These are phyloP conservation scores for Lathronympha strigana DNA, from an alignment of 2,888 invertebrate genomes.

Conservation along the genomic window DNA sequence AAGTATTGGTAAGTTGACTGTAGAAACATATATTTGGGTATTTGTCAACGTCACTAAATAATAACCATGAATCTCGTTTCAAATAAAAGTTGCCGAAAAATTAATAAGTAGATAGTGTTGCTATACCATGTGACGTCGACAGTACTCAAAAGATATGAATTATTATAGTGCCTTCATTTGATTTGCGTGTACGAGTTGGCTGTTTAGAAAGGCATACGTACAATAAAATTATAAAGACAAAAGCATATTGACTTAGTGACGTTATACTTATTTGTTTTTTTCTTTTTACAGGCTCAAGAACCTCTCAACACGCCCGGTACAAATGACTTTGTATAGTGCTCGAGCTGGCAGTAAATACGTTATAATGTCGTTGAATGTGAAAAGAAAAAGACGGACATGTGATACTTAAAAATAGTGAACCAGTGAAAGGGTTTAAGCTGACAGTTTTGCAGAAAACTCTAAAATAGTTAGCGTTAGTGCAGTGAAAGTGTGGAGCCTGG, in stretches of 20 bases:
- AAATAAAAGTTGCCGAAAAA: neutral
- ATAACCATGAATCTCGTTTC: neutral
- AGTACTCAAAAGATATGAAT: constrained; percentile 11
- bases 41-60: neutral
- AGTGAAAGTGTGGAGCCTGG: constrained; percentile 66
- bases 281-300: constrained; percentile 90
- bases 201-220: constrained; percentile 26
- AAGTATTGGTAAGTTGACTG: constrained; percentile 69
- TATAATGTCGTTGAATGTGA: constrained; percentile 78
- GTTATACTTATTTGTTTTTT: constrained; percentile 51
- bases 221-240: neutral
- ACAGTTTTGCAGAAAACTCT: constrained; percentile 69
- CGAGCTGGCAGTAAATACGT: constrained; percentile 78
- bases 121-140: constrained; percentile 3
- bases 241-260: neutral
- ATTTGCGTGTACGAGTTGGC: constrained; percentile 31
- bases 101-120: too few relatives aligned
- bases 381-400: constrained; percentile 82
- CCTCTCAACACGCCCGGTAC: constrained; percentile 91
- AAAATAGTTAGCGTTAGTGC: constrained; percentile 70
- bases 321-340: constrained; percentile 90
- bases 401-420: constrained; percentile 75
- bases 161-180: constrained; percentile 31
- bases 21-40: constrained; percentile 45
- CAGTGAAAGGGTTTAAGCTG: constrained; percentile 74